Conservation (phyloP, 2,113 vertebrate species). For the Hippocampus zosterae region DNA sequence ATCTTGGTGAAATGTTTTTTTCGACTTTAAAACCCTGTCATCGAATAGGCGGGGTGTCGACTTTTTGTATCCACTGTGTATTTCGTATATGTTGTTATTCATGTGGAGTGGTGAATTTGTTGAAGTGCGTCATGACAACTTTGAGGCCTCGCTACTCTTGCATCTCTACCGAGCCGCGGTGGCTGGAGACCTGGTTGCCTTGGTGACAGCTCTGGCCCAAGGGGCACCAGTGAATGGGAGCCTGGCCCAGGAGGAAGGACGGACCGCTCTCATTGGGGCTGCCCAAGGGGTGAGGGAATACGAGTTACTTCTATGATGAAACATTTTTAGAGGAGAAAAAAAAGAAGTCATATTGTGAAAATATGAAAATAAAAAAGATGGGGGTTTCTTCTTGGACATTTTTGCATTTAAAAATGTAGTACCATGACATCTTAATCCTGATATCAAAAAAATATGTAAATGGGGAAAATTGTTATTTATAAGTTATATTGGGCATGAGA, state of each 20-base stretch:
- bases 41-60: not conserved
- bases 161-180: constrained; percentile 56
- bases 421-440: too few relatives aligned
- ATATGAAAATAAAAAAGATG: too few relatives aligned
- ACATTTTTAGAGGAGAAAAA: too few relatives aligned
- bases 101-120: not conserved
- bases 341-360: too few relatives aligned
- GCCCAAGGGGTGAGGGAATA: constrained; percentile 59
- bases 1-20: not conserved
- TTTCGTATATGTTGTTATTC: too few relatives aligned
- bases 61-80: not conserved
- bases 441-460: too few relatives aligned
- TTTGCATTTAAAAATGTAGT: too few relatives aligned
- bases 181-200: constrained; percentile 60
- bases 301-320: too few relatives aligned
- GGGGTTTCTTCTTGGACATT: too few relatives aligned
- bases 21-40: not conserved
- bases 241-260: constrained; percentile 50
- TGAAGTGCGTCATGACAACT: constrained; percentile 23
- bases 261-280: constrained; percentile 69
- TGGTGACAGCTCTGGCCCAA: constrained; percentile 60
- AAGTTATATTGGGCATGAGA: too few relatives aligned
- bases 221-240: constrained; percentile 67
- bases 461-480: too few relatives aligned
- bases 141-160: not conserved